Conservation (phyloP, 2,888 invertebrate genomes). For the Thecophora atra region DNA sequence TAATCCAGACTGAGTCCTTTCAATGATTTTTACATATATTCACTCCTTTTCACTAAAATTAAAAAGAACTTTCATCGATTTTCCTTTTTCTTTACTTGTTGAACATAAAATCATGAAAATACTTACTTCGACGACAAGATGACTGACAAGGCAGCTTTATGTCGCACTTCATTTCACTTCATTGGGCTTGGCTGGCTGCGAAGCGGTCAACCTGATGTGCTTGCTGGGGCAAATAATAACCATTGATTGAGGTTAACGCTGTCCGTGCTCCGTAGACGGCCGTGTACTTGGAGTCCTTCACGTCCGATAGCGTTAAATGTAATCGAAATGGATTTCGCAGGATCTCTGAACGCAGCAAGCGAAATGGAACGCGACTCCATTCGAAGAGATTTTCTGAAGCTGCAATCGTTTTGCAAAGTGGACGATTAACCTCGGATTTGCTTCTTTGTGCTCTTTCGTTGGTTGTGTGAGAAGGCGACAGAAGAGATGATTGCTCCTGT, state of each 20-base stretch:
- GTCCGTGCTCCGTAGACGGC: not conserved
- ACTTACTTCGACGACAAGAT: too few species aligned
- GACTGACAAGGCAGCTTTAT: too few species aligned
- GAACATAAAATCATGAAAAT: too few species aligned
- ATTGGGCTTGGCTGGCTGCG: not conserved
- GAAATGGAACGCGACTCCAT: not conserved
- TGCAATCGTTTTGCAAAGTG: constrained; percentile 21
- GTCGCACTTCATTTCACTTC: not conserved
- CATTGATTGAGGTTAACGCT: constrained; percentile 11
- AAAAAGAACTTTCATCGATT: too few species aligned
- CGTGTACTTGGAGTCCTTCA: constrained; percentile 17
- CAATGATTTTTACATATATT: too few species aligned
- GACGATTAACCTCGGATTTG: constrained; percentile 18
- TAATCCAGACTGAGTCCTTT: too few species aligned
- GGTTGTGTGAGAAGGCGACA: not conserved
- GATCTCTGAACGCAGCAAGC: too few species aligned
- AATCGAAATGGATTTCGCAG: not conserved
- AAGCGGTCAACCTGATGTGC: not conserved
- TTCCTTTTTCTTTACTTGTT: too few species aligned
- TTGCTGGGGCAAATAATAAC: constrained; percentile 23
- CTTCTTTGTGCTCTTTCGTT: constrained; percentile 19
- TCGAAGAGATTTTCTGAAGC: not conserved
- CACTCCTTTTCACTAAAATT: too few species aligned
- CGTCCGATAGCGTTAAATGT: not conserved
- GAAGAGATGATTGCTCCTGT: too few species aligned